Percentiles rank a stretch among this genome's conserved stretches.
Conservation (phyloP, 2,888 invertebrate genomes). For the Luperina nickerlii region DNA sequence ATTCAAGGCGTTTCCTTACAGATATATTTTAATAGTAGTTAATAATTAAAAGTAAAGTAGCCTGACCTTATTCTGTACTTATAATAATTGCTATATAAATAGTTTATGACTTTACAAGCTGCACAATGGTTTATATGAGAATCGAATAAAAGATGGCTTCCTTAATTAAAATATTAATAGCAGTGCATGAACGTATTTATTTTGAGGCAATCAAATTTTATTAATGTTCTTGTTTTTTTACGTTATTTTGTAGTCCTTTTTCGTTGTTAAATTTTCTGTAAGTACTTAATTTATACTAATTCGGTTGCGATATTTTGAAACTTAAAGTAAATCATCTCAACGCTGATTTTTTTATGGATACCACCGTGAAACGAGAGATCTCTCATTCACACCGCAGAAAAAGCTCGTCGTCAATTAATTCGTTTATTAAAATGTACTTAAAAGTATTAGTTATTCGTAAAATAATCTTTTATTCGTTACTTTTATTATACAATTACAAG, state of each 20-base stretch:
- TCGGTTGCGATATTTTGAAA: neutral
- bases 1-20: constrained; percentile 80
- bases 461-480: neutral
- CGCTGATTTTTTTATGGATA: neutral
- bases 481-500: neutral
- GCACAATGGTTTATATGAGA: constrained; percentile 58
- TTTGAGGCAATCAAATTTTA: constrained; percentile 39
- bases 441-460: neutral
- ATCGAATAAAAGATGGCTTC: constrained; percentile 67
- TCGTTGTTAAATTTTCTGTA: constrained; percentile 2
- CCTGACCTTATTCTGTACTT: constrained; percentile 74
- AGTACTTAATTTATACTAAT: neutral
- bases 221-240: constrained; percentile 10
- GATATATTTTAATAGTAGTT: constrained; percentile 79
- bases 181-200: constrained; percentile 37
- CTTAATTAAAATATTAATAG: constrained; percentile 67
- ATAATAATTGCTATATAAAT: constrained; percentile 72
- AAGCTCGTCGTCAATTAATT: neutral
- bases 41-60: constrained; percentile 79
- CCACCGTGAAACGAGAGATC: no score
- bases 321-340: neutral
- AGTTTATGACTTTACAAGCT: constrained; percentile 67
- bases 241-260: constrained; percentile 16
- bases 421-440: neutral
- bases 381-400: neutral